A percentile compares a stretch with the other conserved stretches of the same genome.
Evolutionary conservation across 1,140 invertebrate species (phyloP).

Genomic region (Drosophila sp.): DNA sequence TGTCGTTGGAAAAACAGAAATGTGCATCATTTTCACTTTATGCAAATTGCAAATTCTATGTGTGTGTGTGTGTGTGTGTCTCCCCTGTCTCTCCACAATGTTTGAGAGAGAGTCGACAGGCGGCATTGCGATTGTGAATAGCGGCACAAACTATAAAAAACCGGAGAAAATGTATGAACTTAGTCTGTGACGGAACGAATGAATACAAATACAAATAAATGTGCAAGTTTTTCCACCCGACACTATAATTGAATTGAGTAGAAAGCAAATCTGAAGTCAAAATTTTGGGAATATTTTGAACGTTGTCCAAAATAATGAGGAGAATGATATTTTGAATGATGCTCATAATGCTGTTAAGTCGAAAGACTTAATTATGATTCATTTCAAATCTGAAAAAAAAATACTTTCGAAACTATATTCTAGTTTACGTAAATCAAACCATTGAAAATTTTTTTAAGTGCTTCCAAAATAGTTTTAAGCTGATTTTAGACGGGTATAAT

Average conservation of each 20-base stretch:
- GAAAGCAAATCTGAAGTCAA: neutral
- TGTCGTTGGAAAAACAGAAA: constrained; percentile 77
- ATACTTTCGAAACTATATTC: too few relatives aligned
- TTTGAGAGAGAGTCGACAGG: constrained; percentile 44
- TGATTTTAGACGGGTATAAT: too few relatives aligned
- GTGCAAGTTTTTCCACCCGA: constrained; percentile 1
- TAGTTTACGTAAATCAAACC: too few relatives aligned
- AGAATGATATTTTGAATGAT: too few relatives aligned
- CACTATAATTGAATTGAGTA: neutral
- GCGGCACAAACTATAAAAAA: neutral
- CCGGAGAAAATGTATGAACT: constrained; percentile 2
- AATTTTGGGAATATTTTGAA: neutral
- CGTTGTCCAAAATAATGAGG: too few relatives aligned
- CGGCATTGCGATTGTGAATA: constrained; percentile 9
- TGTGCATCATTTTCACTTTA: constrained; percentile 81
- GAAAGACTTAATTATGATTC: too few relatives aligned
- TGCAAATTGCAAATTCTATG: constrained; percentile 75
- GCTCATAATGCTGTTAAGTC: too few relatives aligned
- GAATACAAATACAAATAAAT: constrained; percentile 41
- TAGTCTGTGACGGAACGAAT: constrained; percentile 37
- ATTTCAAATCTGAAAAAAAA: too few relatives aligned
- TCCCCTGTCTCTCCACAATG: neutral
- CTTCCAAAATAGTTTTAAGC: too few relatives aligned
- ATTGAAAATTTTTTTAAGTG: too few relatives aligned
- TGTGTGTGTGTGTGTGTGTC: neutral